Conservation (phyloP, 2,888 invertebrate species). For the Dioctria linearis region DNA sequence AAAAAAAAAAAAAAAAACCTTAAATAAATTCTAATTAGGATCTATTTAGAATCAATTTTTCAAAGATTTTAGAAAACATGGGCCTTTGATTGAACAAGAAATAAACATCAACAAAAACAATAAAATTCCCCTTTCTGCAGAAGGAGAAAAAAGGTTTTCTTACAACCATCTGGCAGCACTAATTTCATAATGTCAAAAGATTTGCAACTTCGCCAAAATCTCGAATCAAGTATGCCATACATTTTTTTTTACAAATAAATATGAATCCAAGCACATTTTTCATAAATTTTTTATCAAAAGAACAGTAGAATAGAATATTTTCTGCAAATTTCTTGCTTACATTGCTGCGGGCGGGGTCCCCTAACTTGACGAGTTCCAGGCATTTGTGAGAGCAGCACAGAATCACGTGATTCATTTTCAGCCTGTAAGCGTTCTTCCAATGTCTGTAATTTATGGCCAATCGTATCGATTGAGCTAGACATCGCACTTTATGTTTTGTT, state of each 20-base stretch:
- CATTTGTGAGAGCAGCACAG: constrained; percentile 68
- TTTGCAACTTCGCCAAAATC: constrained; percentile 48
- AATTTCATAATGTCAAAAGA: constrained; percentile 54
- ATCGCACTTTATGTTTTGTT: constrained; percentile 68
- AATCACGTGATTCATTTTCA: constrained; percentile 71
- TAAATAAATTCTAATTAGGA: too few relatives aligned
- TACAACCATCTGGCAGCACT: constrained; percentile 57
- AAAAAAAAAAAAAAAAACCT: too few relatives aligned
- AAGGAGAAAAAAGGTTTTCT: constrained; percentile 17
- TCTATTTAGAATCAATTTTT: too few relatives aligned
- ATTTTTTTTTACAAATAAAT: too few relatives aligned
- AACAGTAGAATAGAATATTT: too few relatives aligned
- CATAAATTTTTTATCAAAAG: too few relatives aligned
- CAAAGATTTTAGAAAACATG: too few relatives aligned
- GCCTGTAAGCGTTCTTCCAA: constrained; percentile 83
- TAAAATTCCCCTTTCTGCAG: constrained; percentile 37
- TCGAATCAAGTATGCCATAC: constrained; percentile 31
- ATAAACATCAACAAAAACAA: constrained; percentile 58
- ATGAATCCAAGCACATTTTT: too few relatives aligned
- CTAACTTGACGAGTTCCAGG: constrained; percentile 68
- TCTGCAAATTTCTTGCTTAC: constrained; percentile 60
- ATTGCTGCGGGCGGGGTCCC: constrained; percentile 74
- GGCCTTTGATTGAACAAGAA: not conserved
- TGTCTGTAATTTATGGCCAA: constrained; percentile 79
- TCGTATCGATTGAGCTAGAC: constrained; percentile 82